Base-by-base conservation (phyloP, 2,888 invertebrate genomes). In the Sepiola atlantica region DNA sequence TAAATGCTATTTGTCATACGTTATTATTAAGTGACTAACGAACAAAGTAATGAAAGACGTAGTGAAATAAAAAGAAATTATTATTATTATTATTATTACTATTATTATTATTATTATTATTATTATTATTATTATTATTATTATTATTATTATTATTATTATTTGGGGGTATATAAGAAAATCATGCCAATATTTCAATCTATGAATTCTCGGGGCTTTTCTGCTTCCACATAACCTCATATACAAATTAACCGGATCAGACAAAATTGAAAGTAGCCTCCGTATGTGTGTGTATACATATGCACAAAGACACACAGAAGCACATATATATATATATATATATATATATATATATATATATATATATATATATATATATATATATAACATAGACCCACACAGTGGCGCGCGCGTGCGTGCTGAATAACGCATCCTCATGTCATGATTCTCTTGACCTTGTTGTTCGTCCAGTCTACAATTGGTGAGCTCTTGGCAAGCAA, bases 361-460 rank as follows among this genome's bases (percentile, higher is more conserved):
- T 8, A 90, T 8, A 90, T 8, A 2, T 8, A 90, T 21, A 18
- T 21, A 24, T 24, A 90, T 90, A 18, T 2, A 90, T 18, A 90
- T 90, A 18, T 77, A 77, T 77, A 77, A 45, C 8, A 45, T 45
- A 45, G 45, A 45, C 45, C 4, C 45, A 45, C 45, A 45, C 45
- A 45, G 45, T 45, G 8, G 45, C 77, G n/a, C 77, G 77, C 77
- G 16, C 1, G 14, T 16, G 92, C 35, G 54, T 6, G 92, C 35
- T 35, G 45, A 92, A 45, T 54, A 90, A 54, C 94, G 45, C 61
- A 57, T 94, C 91, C 77, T 61, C 90, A 55, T 90, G 45, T 55
- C 94, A 54, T 45, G 35, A 35, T 92, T 54, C 92, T 92, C 92
- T 54, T 92, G 45, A 92, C 92, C 92, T 54, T 45, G 92, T 45